Evolutionary conservation across 2,888 invertebrate species (phyloP), one percentile per base, ranked within the genome.

Genomic region (Eledona agricola): DNA sequence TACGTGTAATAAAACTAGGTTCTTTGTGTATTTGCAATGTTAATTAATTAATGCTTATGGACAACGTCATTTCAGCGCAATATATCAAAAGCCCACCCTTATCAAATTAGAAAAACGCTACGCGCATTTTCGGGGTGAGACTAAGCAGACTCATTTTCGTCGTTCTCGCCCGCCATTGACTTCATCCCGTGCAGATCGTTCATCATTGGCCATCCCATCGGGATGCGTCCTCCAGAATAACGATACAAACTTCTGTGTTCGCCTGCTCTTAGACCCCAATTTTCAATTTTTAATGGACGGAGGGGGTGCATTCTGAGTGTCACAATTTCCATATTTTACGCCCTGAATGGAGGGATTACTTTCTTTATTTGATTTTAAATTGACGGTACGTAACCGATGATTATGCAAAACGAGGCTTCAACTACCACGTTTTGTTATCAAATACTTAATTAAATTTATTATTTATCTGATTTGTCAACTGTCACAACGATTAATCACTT

Each of bases 71-170:
- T n/a, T n/a, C n/a, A n/a, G n/a, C n/a, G n/a, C n/a, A n/a, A n/a
- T n/a, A n/a, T n/a, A n/a, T n/a, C n/a, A n/a, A n/a, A n/a, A n/a
- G n/a, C n/a, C n/a, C n/a, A n/a, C n/a, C n/a, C n/a, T n/a, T n/a
- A n/a, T n/a, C n/a, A n/a, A n/a, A n/a, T n/a, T n/a, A n/a, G n/a
- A n/a, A n/a, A n/a, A n/a, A n/a, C n/a, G n/a, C n/a, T n/a, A n/a
- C 58, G 55, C 45, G 51, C 54, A 54, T 55, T 55, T 57, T 55
- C 49, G 34, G n/a, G n/a, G 37, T 40, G 38, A 51, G 51, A 59
- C 51, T 47, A 51, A 52, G 52, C 57, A 50, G 25, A 55, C 46
- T 59, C 57, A 59, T 59, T 59, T 55, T 53, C 50, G 50, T 42
- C 43, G 55, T 51, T 46, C 57, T n/a, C 47, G 51, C 40, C 51